phyloP scores from a whole-genome alignment of 2,113 vertebrate genomes.

The Ctenodactylus gundi region DNA sequence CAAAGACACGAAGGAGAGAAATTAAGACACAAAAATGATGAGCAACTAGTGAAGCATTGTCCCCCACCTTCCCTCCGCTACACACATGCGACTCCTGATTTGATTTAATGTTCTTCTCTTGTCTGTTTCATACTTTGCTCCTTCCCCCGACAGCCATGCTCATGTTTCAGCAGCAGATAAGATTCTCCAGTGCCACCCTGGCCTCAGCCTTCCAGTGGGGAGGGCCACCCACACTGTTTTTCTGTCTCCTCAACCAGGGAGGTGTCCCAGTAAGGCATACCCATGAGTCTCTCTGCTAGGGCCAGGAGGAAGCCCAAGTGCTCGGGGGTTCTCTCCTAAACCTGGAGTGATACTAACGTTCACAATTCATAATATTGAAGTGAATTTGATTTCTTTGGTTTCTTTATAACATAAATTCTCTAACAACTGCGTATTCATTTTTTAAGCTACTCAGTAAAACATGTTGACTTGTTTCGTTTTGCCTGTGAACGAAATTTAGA shows the following conservation, averaged over 20 bases:
- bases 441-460: neutral
- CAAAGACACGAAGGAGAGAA: neutral
- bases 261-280: neutral
- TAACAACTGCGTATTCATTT: neutral
- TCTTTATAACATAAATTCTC: neutral
- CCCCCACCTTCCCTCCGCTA: too few relatives aligned
- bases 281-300: fast-evolving
- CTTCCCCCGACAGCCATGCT: neutral
- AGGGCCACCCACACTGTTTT: neutral
- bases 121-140: neutral
- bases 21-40: too few relatives aligned
- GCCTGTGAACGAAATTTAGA: neutral
- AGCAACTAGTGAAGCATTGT: too few relatives aligned
- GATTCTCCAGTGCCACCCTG: neutral
- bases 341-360: neutral
- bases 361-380: neutral
- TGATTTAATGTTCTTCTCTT: too few relatives aligned
- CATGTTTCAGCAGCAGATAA: neutral
- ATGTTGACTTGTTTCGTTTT: neutral
- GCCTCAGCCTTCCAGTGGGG: too few relatives aligned
- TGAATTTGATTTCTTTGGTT: neutral
- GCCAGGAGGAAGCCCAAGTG: neutral
- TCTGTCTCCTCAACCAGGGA: neutral
- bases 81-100: too few relatives aligned
- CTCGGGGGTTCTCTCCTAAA: too few relatives aligned